Evolutionary conservation across 2,113 vertebrate species (phyloP).

Genomic region (Phycodurus eques): DNA sequence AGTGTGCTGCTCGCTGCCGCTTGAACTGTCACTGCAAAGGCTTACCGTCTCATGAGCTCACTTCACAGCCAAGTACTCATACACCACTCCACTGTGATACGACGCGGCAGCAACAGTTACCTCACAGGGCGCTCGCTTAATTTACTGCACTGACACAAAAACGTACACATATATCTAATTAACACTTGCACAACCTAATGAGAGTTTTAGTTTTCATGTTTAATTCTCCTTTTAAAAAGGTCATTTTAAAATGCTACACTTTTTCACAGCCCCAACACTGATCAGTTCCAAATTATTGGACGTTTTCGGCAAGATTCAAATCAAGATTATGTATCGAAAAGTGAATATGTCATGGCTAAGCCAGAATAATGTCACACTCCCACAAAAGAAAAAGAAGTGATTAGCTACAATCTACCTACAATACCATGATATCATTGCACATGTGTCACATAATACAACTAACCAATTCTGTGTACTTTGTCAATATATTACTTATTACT

Average conservation of each 20-base stretch:
- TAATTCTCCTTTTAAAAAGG: not conserved
- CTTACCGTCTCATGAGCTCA: constrained; percentile 39
- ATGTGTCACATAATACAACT: no score
- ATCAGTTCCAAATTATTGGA: no score
- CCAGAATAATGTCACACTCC: no score
- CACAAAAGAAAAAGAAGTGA: no score
- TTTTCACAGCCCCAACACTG: no score
- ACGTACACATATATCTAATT: not conserved
- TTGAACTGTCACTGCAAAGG: constrained; percentile 44
- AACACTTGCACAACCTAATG: not conserved
- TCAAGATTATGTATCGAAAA: no score
- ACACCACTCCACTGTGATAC: constrained; percentile 23
- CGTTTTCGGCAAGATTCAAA: no score
- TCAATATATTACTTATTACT: no score
- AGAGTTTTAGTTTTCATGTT: not conserved
- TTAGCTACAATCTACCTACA: no score
- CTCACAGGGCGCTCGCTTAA: not conserved
- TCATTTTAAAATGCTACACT: not conserved
- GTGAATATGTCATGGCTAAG: no score
- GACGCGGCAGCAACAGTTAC: constrained; percentile 13
- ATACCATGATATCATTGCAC: no score
- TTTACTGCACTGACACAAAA: not conserved
- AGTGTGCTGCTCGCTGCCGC: constrained; percentile 26
- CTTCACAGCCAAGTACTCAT: constrained; percentile 33
- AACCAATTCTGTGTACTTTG: no score